A percentile compares a stretch with the other conserved stretches of the same genome.
phyloP scores from a whole-genome alignment of 2,113 vertebrate genomes.

The Isichthys henryi region DNA sequence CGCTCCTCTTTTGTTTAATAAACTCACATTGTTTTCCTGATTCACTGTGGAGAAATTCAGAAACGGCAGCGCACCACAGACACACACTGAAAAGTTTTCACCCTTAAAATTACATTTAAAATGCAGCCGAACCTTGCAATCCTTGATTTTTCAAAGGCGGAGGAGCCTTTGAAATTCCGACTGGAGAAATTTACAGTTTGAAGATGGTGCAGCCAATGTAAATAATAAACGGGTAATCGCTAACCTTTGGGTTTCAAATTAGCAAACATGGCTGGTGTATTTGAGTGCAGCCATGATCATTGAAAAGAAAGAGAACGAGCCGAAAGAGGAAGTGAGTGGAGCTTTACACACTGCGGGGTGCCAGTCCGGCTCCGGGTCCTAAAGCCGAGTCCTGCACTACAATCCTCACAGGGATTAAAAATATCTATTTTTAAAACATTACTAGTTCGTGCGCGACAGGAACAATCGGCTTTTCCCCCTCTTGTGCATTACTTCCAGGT shows the following conservation, averaged over 20 bases:
- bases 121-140: slow-evolving; percentile 53
- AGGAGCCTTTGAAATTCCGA: slow-evolving; percentile 38
- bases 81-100: slow-evolving; percentile 54
- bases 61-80: slow-evolving; percentile 48
- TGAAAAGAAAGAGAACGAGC: slow-evolving; percentile 54
- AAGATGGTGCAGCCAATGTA: slow-evolving; percentile 45
- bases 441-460: background rate
- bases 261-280: slow-evolving; percentile 71
- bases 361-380: slow-evolving; percentile 41
- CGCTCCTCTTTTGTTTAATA: slow-evolving; percentile 39
- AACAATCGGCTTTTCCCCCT: background rate
- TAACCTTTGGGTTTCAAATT: slow-evolving; percentile 68
- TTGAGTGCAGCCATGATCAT: slow-evolving; percentile 67
- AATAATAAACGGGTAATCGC: slow-evolving; percentile 60
- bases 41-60: slow-evolving; percentile 41
- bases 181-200: slow-evolving; percentile 30
- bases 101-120: slow-evolving; percentile 36
- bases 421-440: background rate
- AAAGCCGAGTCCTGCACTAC: slow-evolving; percentile 27
- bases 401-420: background rate
- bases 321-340: slow-evolving; percentile 54
- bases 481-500: background rate
- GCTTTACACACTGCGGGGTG: slow-evolving; percentile 32
- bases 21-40: slow-evolving; percentile 63
- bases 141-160: slow-evolving; percentile 40